Conservation (phyloP, 92 coral and sea anemone genomes). For the Zoanthus solanderi region DNA sequence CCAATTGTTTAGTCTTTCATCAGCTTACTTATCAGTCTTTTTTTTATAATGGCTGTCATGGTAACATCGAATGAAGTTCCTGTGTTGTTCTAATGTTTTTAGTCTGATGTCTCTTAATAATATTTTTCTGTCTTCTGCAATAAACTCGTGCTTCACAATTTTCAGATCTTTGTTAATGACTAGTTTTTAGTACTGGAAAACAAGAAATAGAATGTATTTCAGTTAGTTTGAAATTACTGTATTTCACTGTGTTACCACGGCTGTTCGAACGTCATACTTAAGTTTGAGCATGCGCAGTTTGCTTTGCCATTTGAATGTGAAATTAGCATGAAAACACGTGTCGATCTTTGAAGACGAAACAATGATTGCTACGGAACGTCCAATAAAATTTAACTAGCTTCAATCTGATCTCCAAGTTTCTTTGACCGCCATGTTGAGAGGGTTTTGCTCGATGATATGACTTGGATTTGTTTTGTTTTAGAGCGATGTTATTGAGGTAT, state of each 20-base stretch:
- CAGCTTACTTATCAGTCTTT: not conserved
- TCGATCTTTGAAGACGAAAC: not conserved
- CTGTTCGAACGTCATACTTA: not conserved
- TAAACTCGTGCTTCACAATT: not conserved
- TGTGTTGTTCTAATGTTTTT: slow-evolving; percentile 40
- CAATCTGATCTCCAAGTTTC: not conserved
- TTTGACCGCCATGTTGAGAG: not conserved
- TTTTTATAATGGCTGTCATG: slow-evolving; percentile 21
- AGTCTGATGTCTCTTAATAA: slow-evolving; percentile 28
- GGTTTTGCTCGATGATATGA: too few relatives aligned
- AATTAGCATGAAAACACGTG: not conserved
- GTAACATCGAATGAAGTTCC: slow-evolving; percentile 24
- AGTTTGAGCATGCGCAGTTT: slow-evolving; percentile 4
- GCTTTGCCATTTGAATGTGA: not conserved
- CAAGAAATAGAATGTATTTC: not conserved
- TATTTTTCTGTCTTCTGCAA: slow-evolving; percentile 44
- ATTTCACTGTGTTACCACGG: not conserved
- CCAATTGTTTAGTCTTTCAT: slow-evolving; percentile 18
- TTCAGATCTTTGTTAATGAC: not conserved
- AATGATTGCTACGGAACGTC: not conserved
- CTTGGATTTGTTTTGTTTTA: too few relatives aligned
- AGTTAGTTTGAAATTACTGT: not conserved
- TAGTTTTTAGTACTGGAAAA: slow-evolving; percentile 3
- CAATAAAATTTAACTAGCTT: not conserved
- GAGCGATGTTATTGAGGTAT: too few relatives aligned